A percentile compares a stretch with the other conserved stretches of the same genome.
These are phyloP conservation scores for Lumbricus terrestris DNA, from an alignment of 2,888 invertebrate species.

Conservation along the genomic window DNA sequence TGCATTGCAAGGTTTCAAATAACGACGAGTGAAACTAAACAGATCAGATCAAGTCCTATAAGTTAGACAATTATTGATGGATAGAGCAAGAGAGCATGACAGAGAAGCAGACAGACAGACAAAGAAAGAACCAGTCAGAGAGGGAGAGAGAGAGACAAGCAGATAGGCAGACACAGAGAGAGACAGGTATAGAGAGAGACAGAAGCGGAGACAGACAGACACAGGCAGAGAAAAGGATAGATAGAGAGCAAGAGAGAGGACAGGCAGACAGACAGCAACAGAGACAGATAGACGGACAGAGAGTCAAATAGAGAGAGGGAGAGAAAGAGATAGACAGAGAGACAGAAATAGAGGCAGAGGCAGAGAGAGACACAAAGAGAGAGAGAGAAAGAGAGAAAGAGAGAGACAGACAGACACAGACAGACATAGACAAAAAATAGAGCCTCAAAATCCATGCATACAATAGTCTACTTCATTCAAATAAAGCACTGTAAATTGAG, in stretches of 20 bases:
- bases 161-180: neutral
- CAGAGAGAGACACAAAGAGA: neutral
- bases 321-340: no score
- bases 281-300: neutral
- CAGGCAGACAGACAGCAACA: neutral
- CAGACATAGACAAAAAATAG: no score
- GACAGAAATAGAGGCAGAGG: neutral
- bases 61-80: neutral
- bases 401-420: no score
- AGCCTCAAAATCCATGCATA: neutral
- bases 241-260: neutral
- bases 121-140: no score
- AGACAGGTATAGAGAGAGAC: no score
- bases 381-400: no score
- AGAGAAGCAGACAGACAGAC: no score
- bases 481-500: neutral
- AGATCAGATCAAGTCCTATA: neutral
- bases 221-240: neutral
- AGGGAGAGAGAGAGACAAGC: neutral
- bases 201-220: neutral
- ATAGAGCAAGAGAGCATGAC: no score
- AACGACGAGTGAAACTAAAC: no score
- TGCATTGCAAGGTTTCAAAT: no score
- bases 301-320: no score
- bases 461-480: neutral